Percentiles rank a stretch among this genome's conserved stretches.
Evolutionary conservation across 2,888 invertebrate genomes (phyloP).

Genomic region (Spilosoma lubricipeda): DNA sequence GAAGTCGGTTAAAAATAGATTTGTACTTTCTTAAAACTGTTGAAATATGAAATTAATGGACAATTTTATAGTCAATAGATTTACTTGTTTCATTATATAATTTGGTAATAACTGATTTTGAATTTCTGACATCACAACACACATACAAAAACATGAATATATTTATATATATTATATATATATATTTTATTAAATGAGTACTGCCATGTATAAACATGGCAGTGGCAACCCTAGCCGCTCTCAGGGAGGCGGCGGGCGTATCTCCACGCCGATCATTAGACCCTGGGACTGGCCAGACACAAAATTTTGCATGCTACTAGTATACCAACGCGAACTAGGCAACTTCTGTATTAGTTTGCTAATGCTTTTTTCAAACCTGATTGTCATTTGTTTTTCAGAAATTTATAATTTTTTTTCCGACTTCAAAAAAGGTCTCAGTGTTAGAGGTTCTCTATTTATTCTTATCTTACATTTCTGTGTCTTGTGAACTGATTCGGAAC

Average conservation of each 20-base stretch:
- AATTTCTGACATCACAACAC: too few relatives aligned
- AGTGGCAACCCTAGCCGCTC: conserved; percentile 65
- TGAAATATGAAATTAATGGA: too few relatives aligned
- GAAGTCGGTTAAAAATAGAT: too few relatives aligned
- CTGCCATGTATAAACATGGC: conserved; percentile 23
- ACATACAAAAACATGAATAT: too few relatives aligned
- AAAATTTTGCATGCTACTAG: conserved; percentile 80
- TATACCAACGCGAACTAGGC: conserved; percentile 58
- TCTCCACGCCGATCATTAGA: conserved; percentile 78
- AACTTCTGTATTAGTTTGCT: conserved; percentile 39
- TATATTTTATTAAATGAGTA: not conserved
- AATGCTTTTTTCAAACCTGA: conserved; percentile 20
- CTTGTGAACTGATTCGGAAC: not conserved
- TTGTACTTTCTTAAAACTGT: too few relatives aligned
- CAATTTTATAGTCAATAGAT: too few relatives aligned
- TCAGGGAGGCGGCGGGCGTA: conserved; percentile 68
- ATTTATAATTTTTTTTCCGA: not conserved
- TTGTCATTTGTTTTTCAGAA: conserved; percentile 1
- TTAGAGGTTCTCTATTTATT: too few relatives aligned
- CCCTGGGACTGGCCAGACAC: conserved; percentile 71
- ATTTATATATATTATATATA: too few relatives aligned
- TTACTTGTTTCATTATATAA: too few relatives aligned
- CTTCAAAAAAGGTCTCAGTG: not conserved
- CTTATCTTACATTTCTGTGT: too few relatives aligned
- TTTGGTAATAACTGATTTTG: too few relatives aligned